Base-by-base conservation (phyloP, 2,797 vertebrate genomes). In the Bucorvus abyssinicus region DNA sequence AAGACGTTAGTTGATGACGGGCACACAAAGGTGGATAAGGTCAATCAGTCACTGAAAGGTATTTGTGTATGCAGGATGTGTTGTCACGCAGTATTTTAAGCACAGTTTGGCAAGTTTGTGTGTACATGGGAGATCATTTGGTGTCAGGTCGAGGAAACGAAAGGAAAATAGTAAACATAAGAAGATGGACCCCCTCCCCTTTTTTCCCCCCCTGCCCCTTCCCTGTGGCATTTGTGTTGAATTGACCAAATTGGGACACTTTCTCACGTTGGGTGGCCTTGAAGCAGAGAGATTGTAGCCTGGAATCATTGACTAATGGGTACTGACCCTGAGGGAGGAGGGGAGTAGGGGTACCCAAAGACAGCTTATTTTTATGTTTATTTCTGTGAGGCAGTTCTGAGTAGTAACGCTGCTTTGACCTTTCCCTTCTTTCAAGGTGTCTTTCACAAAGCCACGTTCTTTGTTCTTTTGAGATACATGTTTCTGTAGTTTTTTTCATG, bases 1-100 rank as follows among this genome's bases (percentile, higher is more conserved):
- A 22, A 59, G 45, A 19, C 32, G 7, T 1, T 19, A 27, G 10
- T 23, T 40, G 22, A 9, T 22, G 11, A 23, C 2, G 5, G 40
- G 17, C 2, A 0, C 17, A 6, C 1, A 4, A 32, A 74, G 29
- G 24, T 59, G 27, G 27, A 3, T 84, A 13, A 6, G 29, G 21
- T 57, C 42, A 27, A 1, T 26, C 27, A 36, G 38, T 52, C 45
- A 27, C 27, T 30, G 36, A 14, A 23, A 36, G 10, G 3, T 59
- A 3, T 53, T 88, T 71, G 29, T 6, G 1, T 44, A 6, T 1
- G 0, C 12, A 30, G 29, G 10, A 21, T 45, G 78, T 76, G 15
- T 32, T 53, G 38, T 69, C 29, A 7, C 5, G 3, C 5, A 26
- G 22, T 30, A 14, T 67, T 73, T 87, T 49, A 65, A 30, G 29